Evolutionary conservation across 2,797 vertebrate genomes (phyloP).

Genomic region (Anisognathus igniventris): DNA sequence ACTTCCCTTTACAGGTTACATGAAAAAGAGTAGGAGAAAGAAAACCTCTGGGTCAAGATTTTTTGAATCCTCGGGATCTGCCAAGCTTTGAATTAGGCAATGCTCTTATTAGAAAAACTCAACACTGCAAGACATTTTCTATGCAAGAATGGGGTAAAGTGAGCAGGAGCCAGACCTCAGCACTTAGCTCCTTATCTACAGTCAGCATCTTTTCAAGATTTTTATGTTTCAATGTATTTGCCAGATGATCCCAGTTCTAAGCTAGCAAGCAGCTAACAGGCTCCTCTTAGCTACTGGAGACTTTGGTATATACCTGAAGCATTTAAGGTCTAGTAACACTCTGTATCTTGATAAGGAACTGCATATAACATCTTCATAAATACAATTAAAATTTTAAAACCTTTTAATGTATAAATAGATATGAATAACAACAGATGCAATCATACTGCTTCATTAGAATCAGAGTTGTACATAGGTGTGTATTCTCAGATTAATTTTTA

Average conservation of each 20-base stretch:
- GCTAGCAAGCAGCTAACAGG: neutral
- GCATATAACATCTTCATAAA: neutral
- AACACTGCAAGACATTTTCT: neutral
- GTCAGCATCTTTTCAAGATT: neutral
- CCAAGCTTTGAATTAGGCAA: neutral
- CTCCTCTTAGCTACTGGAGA: neutral
- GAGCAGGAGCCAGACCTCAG: neutral
- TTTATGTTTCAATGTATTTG: neutral
- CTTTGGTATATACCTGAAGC: neutral
- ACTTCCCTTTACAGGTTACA: neutral
- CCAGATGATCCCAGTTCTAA: neutral
- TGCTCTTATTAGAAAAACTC: neutral
- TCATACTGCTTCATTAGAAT: neutral
- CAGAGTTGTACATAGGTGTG: neutral
- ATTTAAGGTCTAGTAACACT: neutral
- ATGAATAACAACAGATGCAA: neutral
- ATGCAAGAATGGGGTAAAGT: neutral
- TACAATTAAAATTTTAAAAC: neutral
- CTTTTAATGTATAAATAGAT: neutral
- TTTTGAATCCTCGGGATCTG: neutral
- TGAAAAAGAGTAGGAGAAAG: neutral
- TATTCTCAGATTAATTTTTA: neutral
- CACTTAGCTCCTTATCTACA: fast-evolving
- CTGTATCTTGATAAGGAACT: neutral
- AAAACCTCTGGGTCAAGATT: neutral